Conservation (phyloP, 2,113 vertebrate species). For the Calonectris borealis region DNA sequence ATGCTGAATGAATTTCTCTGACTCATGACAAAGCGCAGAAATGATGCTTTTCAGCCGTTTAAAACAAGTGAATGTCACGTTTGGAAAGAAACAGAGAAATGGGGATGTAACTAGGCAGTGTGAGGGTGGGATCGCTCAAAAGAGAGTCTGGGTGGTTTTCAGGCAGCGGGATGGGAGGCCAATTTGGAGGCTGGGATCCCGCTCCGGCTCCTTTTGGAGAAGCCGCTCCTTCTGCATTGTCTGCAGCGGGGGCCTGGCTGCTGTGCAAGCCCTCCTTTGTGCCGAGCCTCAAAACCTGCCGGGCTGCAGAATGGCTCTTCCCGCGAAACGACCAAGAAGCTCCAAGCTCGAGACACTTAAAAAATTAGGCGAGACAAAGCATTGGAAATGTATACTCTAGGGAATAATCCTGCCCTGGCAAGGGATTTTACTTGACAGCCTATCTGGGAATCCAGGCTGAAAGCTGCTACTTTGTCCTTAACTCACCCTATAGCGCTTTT, state of each 20-base stretch:
- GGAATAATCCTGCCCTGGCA: slow-evolving; percentile 9
- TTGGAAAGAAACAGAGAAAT: neutral
- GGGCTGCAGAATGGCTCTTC: neutral
- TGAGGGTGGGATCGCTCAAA: neutral
- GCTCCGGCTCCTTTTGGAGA: neutral
- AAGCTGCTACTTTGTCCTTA: slow-evolving; percentile 44
- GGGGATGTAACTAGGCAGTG: neutral
- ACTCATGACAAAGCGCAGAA: neutral
- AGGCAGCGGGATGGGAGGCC: neutral
- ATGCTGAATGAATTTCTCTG: neutral
- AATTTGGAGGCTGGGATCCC: neutral
- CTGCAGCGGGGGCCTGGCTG: neutral
- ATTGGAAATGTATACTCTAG: neutral
- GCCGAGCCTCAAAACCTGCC: neutral
- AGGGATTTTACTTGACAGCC: slow-evolving; percentile 19
- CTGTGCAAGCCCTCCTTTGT: neutral
- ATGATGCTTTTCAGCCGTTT: neutral
- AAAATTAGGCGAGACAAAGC: neutral
- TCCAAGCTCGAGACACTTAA: neutral
- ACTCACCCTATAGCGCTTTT: slow-evolving; percentile 41
- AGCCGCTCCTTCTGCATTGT: neutral
- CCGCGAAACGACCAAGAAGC: accelerated
- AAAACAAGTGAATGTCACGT: neutral
- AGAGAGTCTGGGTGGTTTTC: neutral
- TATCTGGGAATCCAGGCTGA: neutral